Percentiles rank a stretch among this genome's conserved stretches.
phyloP scores from a whole-genome alignment of 2,113 vertebrate species.

The rat (Rattus norvegicus) region GRCr8 NC_086021.1:141827501-141828000 shows the following conservation, averaged over 20 bases:
- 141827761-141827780: not conserved
- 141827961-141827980: not conserved
- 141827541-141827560: not conserved
- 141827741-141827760: not conserved
- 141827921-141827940: not conserved
- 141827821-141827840: not conserved
- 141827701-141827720: not conserved
- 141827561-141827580: not conserved
- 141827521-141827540: not conserved
- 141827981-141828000: not conserved
- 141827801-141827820: not conserved
- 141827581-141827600: not conserved
- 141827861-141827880: not conserved
- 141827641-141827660: not conserved
- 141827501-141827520: not conserved
- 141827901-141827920: not conserved
- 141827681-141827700: not conserved
- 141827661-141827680: not conserved
- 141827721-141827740: not conserved
- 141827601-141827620: not conserved
- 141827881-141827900: not conserved
- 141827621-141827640: not conserved
- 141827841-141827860: not conserved
- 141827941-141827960: not conserved
- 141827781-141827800: too few relatives aligned